Evolutionary conservation across 2,888 invertebrate genomes (phyloP).

Genomic region (Patella pellucida): DNA sequence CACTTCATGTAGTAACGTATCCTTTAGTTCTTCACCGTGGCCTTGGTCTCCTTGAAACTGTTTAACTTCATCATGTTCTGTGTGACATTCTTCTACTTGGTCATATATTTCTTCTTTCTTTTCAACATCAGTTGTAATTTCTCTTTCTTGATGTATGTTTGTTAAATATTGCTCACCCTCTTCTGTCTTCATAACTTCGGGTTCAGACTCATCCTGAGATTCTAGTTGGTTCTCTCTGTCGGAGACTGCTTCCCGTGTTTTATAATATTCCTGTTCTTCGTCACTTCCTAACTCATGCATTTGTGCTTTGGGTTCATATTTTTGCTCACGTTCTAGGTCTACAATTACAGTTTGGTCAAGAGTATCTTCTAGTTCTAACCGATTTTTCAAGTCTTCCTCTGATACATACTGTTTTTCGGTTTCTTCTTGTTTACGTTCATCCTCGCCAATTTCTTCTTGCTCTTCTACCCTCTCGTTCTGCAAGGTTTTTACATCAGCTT

Average conservation of each 20-base stretch:
- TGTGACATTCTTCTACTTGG: not conserved
- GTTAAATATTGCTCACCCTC: no score
- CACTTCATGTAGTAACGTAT: not conserved
- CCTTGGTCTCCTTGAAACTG: constrained; percentile 9
- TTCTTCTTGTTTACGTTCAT: not conserved
- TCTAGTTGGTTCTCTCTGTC: no score
- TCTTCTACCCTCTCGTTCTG: constrained; percentile 4
- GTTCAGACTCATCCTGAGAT: no score
- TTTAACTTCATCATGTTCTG: not conserved
- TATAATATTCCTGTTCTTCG: no score
- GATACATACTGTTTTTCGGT: not conserved
- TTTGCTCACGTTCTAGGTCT: no score
- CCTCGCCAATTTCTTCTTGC: not conserved
- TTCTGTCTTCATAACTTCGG: no score
- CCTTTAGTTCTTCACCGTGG: not conserved
- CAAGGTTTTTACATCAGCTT: constrained; percentile 8
- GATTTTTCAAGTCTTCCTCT: not conserved
- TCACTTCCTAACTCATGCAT: no score
- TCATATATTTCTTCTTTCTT: not conserved
- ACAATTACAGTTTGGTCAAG: no score
- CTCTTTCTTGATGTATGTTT: constrained; percentile 1
- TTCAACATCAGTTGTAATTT: not conserved
- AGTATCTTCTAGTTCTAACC: not conserved
- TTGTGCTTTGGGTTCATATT: no score
- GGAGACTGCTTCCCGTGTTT: no score